Conservation (phyloP, 2,888 invertebrate species). For the Heteromyza rotundicornis region DNA sequence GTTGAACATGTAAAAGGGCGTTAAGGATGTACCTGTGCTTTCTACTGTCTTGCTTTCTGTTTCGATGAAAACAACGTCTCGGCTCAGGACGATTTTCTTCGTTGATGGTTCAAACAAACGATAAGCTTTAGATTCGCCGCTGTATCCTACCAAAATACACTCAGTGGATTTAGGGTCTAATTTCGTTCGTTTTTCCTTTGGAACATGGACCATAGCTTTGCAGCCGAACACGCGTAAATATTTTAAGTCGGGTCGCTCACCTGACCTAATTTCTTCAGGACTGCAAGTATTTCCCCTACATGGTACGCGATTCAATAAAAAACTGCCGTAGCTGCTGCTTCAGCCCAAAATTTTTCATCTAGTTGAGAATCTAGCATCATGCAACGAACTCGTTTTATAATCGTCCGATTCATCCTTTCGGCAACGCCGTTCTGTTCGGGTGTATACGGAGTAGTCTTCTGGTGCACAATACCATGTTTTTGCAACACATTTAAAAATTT, state of each 20-base stretch:
- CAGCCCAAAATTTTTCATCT: slow-evolving; percentile 20
- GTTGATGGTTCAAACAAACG: slow-evolving; percentile 16
- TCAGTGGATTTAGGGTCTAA: slow-evolving; percentile 18
- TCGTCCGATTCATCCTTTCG: slow-evolving; percentile 25
- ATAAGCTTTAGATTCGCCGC: slow-evolving; percentile 21
- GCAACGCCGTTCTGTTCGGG: slow-evolving; percentile 20
- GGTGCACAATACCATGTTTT: slow-evolving; percentile 25
- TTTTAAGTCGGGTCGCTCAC: background rate
- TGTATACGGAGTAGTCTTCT: slow-evolving; percentile 22
- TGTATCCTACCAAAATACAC: slow-evolving; percentile 17
- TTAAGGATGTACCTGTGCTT: background rate
- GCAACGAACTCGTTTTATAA: slow-evolving; percentile 25
- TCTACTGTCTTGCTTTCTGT: slow-evolving; percentile 8
- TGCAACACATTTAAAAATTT: slow-evolving; percentile 21
- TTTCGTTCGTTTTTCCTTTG: slow-evolving; percentile 9
- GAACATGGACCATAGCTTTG: slow-evolving; percentile 4
- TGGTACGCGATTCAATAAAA: slow-evolving; percentile 21
- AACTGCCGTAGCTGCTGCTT: slow-evolving; percentile 23
- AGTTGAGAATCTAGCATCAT: slow-evolving; percentile 19
- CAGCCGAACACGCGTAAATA: slow-evolving; percentile 4
- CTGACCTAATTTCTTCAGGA: background rate
- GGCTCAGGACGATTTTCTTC: slow-evolving; percentile 6
- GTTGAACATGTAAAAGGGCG: no score
- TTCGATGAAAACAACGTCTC: slow-evolving; percentile 5
- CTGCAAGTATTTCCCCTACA: slow-evolving; percentile 10